Evolutionary conservation across 2,888 invertebrate species (phyloP).

Genomic region (Unio pictorum): DNA sequence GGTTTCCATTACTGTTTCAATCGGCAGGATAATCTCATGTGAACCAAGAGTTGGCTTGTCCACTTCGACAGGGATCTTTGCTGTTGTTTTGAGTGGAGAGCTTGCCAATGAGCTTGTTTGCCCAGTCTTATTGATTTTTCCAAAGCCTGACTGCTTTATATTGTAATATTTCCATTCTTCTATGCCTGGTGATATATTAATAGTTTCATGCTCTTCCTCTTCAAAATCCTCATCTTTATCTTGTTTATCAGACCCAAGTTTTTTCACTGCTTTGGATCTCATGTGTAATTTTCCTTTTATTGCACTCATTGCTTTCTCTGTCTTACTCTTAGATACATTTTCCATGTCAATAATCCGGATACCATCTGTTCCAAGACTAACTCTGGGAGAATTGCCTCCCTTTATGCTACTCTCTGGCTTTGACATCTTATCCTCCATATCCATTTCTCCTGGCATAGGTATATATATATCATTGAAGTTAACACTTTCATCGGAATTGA

Average conservation of each 20-base stretch:
- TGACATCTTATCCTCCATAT: slow-evolving; percentile 26
- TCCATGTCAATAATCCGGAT: slow-evolving; percentile 4
- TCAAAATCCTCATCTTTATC: slow-evolving; percentile 8
- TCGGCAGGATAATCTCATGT: slow-evolving; percentile 38
- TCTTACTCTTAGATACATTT: neutral
- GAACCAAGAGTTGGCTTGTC: slow-evolving; percentile 18
- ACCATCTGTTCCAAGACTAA: neutral
- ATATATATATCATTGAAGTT: slow-evolving; percentile 31
- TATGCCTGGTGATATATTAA: neutral
- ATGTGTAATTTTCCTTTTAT: slow-evolving; percentile 8
- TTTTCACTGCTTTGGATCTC: slow-evolving; percentile 7
- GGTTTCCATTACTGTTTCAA: slow-evolving; percentile 38
- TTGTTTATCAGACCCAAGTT: slow-evolving; percentile 16
- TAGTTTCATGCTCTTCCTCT: neutral
- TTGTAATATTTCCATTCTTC: slow-evolving; percentile 23
- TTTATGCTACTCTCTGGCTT: slow-evolving; percentile 9
- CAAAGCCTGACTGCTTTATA: slow-evolving; percentile 11
- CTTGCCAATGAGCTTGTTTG: slow-evolving; percentile 12
- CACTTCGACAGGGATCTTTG: slow-evolving; percentile 37
- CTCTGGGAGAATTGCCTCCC: neutral
- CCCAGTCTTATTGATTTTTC: slow-evolving; percentile 1
- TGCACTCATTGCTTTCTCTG: slow-evolving; percentile 5
- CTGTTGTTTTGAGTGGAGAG: slow-evolving; percentile 56
- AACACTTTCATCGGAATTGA: slow-evolving; percentile 31
- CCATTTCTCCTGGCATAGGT: slow-evolving; percentile 26